Evolutionary conservation across 2,797 vertebrate genomes (phyloP), one percentile per base, ranked within the genome.

Genomic region (Clangula hyemalis): DNA sequence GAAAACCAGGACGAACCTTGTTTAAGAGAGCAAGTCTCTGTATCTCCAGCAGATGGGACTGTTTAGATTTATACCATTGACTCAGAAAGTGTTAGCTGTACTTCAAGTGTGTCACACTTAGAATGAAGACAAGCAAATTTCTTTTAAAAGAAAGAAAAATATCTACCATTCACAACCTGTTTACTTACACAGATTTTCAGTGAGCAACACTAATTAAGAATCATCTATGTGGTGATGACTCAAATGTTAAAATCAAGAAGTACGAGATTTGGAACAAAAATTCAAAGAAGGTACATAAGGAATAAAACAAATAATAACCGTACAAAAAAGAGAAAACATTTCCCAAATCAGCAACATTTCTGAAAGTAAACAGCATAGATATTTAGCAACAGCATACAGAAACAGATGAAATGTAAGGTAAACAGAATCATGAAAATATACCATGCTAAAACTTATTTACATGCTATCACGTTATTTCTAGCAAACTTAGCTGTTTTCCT

Each of bases 11-110:
- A 38, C 19, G 24, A 73, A 76, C 20, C 69, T 11, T 56, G n/a
- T 3, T 14, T 60, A 85, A 57, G 70, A 54, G 6, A 95, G 90
- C 58, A 90, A 89, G 39, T 91, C 90, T 89, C 61, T 64, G 2
- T n/a, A 25, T 68, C 57, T 94, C 96, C 97, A 97, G 95, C 87
- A 97, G 96, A 82, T 97, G 96, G 96, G 79, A 95, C 95, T 96
- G 62, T 95, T 97, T 84, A 93, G 81, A 83, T 89, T 87, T 62
- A 78, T 61, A 82, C 36, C 69, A 70, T 18, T 68, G 58, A 72
- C 1, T 56, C 72, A 80, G 89, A 90, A 93, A 36, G 13, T 13
- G 87, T 17, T 11, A 36, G 19, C 39, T 79, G 9, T 38, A 38
- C 72, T 62, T 34, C 4, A 76, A 51, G 14, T 11, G 6, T 74